Evolutionary conservation across 2,113 vertebrate species (phyloP), one percentile per base, ranked within the genome.

Genomic region (Notothenia coriiceps): DNA sequence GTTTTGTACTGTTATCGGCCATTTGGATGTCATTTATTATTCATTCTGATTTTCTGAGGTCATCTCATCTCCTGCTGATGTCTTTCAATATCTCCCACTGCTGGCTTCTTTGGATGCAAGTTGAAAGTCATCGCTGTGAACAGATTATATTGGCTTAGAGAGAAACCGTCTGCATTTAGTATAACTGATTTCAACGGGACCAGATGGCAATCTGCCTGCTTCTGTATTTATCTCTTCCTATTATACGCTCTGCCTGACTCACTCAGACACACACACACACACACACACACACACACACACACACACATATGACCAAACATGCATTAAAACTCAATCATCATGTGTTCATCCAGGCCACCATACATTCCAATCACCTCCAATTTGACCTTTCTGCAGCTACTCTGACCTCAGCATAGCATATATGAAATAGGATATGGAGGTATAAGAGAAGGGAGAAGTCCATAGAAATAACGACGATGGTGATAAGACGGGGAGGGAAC

Each of bases 201-300:
- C 86, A 91, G 79, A 90, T 92, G 87, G 90, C 77, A 85, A 80
- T 88, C 73, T 83, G 79, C 66, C 72, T 20, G 59, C 70, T 33
- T 82, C 70, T 82, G 63, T 84, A 65, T 84, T 85, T 78, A 82
- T 87, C 66, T 82, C 60, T 51, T 55, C 72, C 67, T 22, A 80
- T 90, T 79, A 81, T 67, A 71, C 7, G 64, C 73, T 78, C 82
- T 79, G 57, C 62, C 56, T 77, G 70, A 77, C 77, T 59, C 63
- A 74, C 25, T n/a, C 74, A 74, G 10, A 25, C 50, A 63, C 50
- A 70, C 73, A 35, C 40, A 44, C 71, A 57, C 46, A 35, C 61
- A 80, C 10, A 51, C 54, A 54, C 43, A 59, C 47, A 20, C 40
- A 73, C 47, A 68, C 77, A 57, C 33, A 29, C 71, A 57, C 46